A percentile compares a stretch with the other conserved stretches of the same genome.
Conservation (phyloP, 2,113 vertebrate genomes). For the Crotalus viridis region DNA sequence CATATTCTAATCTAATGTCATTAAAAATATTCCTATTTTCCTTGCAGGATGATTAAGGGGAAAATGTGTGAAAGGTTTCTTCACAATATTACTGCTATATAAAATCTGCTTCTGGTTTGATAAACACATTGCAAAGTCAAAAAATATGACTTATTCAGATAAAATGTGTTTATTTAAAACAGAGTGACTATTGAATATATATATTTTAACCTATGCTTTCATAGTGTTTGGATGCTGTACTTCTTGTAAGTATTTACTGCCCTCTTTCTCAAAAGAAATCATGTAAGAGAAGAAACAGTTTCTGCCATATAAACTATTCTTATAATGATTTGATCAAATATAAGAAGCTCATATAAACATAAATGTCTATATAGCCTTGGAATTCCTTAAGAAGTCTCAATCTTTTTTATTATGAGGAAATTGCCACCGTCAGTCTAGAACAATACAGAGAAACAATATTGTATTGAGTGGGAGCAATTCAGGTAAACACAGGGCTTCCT, state of each 20-base stretch:
- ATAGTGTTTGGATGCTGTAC: neutral
- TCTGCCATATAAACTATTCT: slow-evolving; percentile 11
- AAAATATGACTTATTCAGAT: neutral
- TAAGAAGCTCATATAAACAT: slow-evolving; percentile 57
- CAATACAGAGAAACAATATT: slow-evolving; percentile 67
- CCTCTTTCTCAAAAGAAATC: slow-evolving; percentile 16
- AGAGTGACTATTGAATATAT: neutral
- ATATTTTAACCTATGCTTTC: neutral
- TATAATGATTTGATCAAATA: slow-evolving; percentile 36
- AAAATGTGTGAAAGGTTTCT: neutral
- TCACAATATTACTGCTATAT: neutral
- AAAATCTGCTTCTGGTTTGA: neutral
- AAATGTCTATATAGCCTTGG: slow-evolving; percentile 61
- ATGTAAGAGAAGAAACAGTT: slow-evolving; percentile 24
- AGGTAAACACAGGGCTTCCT: slow-evolving; percentile 73
- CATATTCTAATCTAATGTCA: neutral
- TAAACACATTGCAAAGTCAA: neutral
- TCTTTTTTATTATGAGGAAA: slow-evolving; percentile 67
- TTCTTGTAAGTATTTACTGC: neutral
- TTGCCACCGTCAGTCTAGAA: slow-evolving; percentile 66
- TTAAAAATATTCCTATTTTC: neutral
- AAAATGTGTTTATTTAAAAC: neutral
- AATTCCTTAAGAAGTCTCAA: slow-evolving; percentile 64
- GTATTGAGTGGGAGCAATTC: slow-evolving; percentile 60
- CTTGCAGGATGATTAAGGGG: neutral